Base-by-base conservation (phyloP, 2,888 invertebrate species). In the Teinopalpus imperialis region DNA sequence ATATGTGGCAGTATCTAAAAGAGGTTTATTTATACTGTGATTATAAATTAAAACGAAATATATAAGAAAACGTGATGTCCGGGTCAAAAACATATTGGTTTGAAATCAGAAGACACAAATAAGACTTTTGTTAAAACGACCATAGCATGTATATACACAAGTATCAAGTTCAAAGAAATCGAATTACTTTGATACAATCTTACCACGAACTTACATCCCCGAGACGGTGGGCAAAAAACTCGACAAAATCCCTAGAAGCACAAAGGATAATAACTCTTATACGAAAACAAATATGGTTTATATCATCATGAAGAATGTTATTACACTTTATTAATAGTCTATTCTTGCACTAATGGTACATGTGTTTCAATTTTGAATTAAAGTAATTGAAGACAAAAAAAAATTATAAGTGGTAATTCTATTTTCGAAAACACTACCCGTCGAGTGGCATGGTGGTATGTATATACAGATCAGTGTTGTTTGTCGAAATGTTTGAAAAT, bases 351-450 rank as follows among this genome's bases (percentile, higher is more conserved):
- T 49, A 54, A 49, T 49, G 46, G 49, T 48, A 48, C 51, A 53
- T 49, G 51, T 46, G 53, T 54, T 53, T 54, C 49, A 52, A 53
- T 57, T 54, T 50, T 51, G 47, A 50, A 56, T 56, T 51, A 51
- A 54, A 49, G 47, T 58, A 59, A 55, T 58, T 54, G 54, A 54
- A 26, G 9, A 46, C 32, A 54, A 56, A 56, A 57, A 61, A 46
- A 26, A 37, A 3, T 16, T 27, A 34, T 32, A 20, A 41, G 41
- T 34, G 18, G 43, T 37, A 43, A 49, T 45, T 52, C 41, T 26
- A 44, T 47, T 47, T 49, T 26, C 16, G 32, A 27, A 9, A 32
- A 26, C 27, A 29, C 26, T 27, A 39, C 31, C 12, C 21, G 18
- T 29, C 39, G 18, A 37, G 29, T 27, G 23, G n/a, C 18, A 26